Percentiles rank a stretch among this genome's conserved stretches.
phyloP scores from a whole-genome alignment of 2,113 vertebrate species.

The Rhipidura dahli region DNA sequence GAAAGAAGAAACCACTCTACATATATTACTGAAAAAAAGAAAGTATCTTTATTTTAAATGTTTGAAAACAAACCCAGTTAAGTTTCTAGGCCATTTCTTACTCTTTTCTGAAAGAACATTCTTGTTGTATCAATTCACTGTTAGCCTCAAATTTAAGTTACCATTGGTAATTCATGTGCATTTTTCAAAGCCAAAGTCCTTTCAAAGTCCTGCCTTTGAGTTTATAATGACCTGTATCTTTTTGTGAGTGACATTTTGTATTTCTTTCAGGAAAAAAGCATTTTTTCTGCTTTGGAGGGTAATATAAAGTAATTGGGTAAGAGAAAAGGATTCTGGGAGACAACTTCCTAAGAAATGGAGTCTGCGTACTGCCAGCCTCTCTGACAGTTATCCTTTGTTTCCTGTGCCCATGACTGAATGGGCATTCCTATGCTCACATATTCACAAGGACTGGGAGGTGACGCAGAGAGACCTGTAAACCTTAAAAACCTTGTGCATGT shows the following conservation, averaged over 20 bases:
- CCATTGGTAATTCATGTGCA: neutral
- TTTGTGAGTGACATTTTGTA: conserved; percentile 39
- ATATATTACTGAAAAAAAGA: no score
- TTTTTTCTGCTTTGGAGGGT: neutral
- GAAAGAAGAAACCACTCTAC: neutral
- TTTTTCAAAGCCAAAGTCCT: conserved; percentile 7
- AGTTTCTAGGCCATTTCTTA: neutral
- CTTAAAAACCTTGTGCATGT: neutral
- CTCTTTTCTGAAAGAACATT: neutral
- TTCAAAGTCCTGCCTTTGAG: conserved; percentile 37
- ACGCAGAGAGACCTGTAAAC: neutral
- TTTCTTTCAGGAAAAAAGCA: conserved; percentile 5
- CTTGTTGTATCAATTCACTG: neutral
- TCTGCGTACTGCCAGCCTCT: neutral
- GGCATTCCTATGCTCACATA: fast-evolving
- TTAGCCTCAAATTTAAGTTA: conserved; percentile 44
- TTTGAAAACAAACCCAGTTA: neutral
- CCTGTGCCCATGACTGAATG: neutral
- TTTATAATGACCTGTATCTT: conserved; percentile 54
- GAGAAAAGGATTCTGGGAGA: neutral
- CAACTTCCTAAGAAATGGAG: neutral
- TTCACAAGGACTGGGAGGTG: neutral
- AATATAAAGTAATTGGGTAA: neutral
- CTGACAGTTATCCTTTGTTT: neutral
- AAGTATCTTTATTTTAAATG: neutral